Evolutionary conservation across 2,797 vertebrate species (phyloP).

Genomic region (Thalassophryne amazonica): DNA sequence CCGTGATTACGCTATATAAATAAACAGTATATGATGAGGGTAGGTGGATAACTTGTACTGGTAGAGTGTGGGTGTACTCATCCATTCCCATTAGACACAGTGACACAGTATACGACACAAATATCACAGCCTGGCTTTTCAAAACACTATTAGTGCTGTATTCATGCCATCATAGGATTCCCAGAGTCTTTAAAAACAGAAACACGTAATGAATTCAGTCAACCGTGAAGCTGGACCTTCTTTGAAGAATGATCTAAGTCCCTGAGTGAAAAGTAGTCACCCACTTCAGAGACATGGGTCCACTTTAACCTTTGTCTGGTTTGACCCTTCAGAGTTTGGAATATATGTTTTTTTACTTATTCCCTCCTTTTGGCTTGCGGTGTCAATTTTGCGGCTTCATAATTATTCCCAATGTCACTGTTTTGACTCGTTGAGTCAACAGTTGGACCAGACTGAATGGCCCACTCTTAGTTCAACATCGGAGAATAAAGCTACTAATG

Average conservation of each 20-base stretch:
- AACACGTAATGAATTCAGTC: too few species aligned
- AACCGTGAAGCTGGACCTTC: background rate
- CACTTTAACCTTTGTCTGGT: background rate
- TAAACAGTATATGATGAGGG: too few species aligned
- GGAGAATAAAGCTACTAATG: slow-evolving; percentile 8
- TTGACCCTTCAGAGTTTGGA: background rate
- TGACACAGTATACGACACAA: background rate
- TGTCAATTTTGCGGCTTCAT: background rate
- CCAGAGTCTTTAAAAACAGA: background rate
- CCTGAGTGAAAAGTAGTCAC: background rate
- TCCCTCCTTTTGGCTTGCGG: background rate
- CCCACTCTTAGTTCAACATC: background rate
- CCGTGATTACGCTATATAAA: too few species aligned
- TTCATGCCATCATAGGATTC: background rate
- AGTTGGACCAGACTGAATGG: background rate
- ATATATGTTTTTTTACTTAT: slow-evolving; percentile 1
- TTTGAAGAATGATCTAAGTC: background rate
- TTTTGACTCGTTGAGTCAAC: background rate
- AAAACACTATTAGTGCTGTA: background rate
- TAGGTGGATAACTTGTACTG: too few species aligned
- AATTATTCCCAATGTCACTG: slow-evolving; percentile 11
- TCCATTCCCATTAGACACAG: too few species aligned
- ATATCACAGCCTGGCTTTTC: background rate
- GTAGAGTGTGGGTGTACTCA: too few species aligned
- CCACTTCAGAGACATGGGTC: slow-evolving; percentile 3